A percentile compares a stretch with the other conserved stretches of the same genome.
phyloP scores from a whole-genome alignment of 2,888 invertebrate species.

The Siphlonurus alternatus region DNA sequence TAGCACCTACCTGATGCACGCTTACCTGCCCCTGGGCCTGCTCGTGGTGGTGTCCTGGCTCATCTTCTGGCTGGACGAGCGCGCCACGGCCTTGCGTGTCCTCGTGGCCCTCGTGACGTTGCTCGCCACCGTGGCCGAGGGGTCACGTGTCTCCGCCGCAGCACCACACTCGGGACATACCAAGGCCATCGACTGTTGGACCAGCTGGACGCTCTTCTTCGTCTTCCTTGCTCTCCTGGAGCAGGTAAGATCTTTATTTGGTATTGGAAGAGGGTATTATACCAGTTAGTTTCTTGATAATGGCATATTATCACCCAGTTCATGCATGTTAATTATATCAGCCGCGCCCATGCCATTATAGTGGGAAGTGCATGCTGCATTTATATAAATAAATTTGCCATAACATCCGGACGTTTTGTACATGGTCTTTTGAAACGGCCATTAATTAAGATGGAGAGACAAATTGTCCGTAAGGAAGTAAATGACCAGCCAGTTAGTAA shows the following conservation, averaged over 20 bases:
- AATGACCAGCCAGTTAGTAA: too few relatives aligned
- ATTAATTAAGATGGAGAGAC: too few relatives aligned
- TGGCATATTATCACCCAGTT: too few relatives aligned
- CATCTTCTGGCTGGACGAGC: constrained; percentile 16
- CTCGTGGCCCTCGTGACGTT: constrained; percentile 13
- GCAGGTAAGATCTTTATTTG: neutral
- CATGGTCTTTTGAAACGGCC: too few relatives aligned
- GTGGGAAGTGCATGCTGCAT: too few relatives aligned
- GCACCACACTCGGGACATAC: constrained; percentile 14
- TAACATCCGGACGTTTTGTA: too few relatives aligned
- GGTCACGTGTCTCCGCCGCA: constrained; percentile 12
- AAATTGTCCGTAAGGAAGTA: too few relatives aligned
- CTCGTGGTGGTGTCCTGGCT: constrained; percentile 21
- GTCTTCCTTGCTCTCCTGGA: constrained; percentile 17
- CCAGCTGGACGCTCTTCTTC: constrained; percentile 16
- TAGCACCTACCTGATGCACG: constrained; percentile 28
- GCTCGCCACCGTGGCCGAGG: constrained; percentile 14
- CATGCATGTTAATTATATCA: too few relatives aligned
- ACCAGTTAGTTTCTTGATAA: too few relatives aligned
- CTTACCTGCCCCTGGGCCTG: constrained; percentile 29
- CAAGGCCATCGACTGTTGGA: constrained; percentile 17
- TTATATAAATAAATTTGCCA: too few relatives aligned
- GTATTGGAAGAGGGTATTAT: too few relatives aligned
- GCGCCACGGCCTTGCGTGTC: constrained; percentile 13
- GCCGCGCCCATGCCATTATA: too few relatives aligned